A percentile compares a stretch with the other conserved stretches of the same genome.
These are phyloP conservation scores for Leptoteleia sp. DNA, from an alignment of 1,140 invertebrate species.

Conservation along the genomic window DNA sequence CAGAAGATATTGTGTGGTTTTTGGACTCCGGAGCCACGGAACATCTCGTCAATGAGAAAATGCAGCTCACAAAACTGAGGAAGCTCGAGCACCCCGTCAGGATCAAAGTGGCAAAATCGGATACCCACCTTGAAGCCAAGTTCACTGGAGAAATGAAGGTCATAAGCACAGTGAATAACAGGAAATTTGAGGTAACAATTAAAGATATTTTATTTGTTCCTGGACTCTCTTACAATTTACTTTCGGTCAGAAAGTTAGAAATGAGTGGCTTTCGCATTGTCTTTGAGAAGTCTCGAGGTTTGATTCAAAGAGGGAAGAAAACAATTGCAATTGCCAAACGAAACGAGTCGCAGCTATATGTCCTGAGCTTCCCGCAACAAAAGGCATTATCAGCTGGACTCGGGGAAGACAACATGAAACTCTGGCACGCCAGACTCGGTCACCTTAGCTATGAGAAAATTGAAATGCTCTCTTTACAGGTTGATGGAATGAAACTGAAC, in stretches of 20 bases:
- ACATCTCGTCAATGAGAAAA: too few relatives aligned
- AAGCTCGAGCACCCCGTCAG: too few relatives aligned
- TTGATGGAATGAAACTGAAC: conserved; percentile 5
- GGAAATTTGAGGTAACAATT: neutral
- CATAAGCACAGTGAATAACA: neutral
- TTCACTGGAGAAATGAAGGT: neutral
- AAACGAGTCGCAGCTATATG: conserved; percentile 23
- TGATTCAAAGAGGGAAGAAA: conserved; percentile 8
- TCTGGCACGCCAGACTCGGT: conserved; percentile 56
- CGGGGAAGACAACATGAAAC: conserved; percentile 5
- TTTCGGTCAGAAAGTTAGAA: conserved; percentile 50
- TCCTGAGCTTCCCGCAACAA: neutral
- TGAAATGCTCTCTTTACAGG: conserved; percentile 31
- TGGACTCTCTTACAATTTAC: conserved; percentile 36
- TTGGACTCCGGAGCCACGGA: too few relatives aligned
- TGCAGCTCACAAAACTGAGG: too few relatives aligned
- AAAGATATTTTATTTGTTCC: conserved; percentile 20
- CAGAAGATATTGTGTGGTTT: too few relatives aligned
- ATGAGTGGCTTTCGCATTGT: conserved; percentile 30
- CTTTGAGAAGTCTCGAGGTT: conserved; percentile 38
- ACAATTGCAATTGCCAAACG: conserved; percentile 6
- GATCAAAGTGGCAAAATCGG: too few relatives aligned
- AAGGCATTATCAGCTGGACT: neutral
- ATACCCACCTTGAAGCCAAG: too few relatives aligned
- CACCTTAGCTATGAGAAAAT: conserved; percentile 57